A percentile compares a stretch with the other conserved stretches of the same genome.
phyloP scores from a whole-genome alignment of 2,888 invertebrate species.

The Acrobasis repandana region DNA sequence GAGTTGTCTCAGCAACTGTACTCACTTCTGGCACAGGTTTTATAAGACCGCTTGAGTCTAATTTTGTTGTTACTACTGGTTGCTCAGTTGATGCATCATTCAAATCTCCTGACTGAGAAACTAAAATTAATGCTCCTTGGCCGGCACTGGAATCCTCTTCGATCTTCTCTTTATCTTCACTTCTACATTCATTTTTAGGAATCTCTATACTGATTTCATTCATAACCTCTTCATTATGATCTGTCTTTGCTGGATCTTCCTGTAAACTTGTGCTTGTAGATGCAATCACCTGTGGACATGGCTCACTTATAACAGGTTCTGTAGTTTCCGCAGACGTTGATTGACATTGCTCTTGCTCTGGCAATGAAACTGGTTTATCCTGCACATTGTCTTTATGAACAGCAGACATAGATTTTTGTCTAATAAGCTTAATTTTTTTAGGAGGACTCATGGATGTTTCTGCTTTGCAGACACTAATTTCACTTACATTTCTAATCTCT shows the following conservation, averaged over 20 bases:
- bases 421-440: slow-evolving; percentile 76
- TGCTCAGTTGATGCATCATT: slow-evolving; percentile 24
- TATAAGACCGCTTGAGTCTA: slow-evolving; percentile 34
- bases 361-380: slow-evolving; percentile 38
- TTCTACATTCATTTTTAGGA: slow-evolving; percentile 16
- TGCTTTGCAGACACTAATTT: slow-evolving; percentile 78
- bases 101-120: background rate
- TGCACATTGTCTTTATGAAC: slow-evolving; percentile 45
- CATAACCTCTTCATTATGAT: slow-evolving; percentile 29
- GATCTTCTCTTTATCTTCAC: slow-evolving; percentile 21
- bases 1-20: slow-evolving; percentile 30
- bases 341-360: slow-evolving; percentile 60
- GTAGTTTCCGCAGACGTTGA: slow-evolving; percentile 61
- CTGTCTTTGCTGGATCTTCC: slow-evolving; percentile 25
- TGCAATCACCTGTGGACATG: slow-evolving; percentile 38
- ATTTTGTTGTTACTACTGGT: slow-evolving; percentile 29
- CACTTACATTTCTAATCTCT: slow-evolving; percentile 75
- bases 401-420: slow-evolving; percentile 63
- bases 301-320: slow-evolving; percentile 36
- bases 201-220: slow-evolving; percentile 31
- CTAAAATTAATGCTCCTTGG: slow-evolving; percentile 13
- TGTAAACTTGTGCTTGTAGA: slow-evolving; percentile 40
- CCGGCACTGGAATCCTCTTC: background rate
- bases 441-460: slow-evolving; percentile 71
- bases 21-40: slow-evolving; percentile 28